Percentiles rank a stretch among this genome's conserved stretches.
Conservation (phyloP, 2,888 invertebrate genomes). For the Nephrotoma appendiculata region DNA sequence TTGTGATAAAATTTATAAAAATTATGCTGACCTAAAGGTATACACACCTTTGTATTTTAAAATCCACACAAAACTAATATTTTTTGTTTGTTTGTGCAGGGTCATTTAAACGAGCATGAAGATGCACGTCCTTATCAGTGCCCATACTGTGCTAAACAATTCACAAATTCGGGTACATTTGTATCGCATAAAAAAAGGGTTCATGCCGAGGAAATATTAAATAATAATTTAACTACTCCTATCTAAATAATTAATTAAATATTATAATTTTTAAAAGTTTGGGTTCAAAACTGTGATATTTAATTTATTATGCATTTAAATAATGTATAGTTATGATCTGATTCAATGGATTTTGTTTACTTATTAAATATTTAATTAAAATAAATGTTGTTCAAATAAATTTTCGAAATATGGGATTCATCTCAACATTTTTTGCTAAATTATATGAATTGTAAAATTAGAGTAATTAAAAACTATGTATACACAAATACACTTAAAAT, state of each 20-base stretch:
- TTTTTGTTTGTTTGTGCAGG: constrained; percentile 32
- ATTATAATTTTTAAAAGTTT: neutral
- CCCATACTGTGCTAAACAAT: constrained; percentile 55
- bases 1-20: constrained; percentile 56
- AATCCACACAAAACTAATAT: neutral
- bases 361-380: neutral
- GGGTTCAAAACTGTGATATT: neutral
- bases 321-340: neutral
- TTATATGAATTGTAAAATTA: neutral
- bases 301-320: neutral
- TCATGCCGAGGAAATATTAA: constrained; percentile 36
- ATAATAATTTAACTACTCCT: neutral
- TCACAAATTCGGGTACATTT: constrained; percentile 59
- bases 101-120: constrained; percentile 62
- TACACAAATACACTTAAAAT: neutral
- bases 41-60: constrained; percentile 2
- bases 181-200: constrained; percentile 57
- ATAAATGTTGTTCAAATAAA: neutral
- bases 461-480: neutral
- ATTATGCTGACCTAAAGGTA: constrained; percentile 60
- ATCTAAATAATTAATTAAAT: neutral
- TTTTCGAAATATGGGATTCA: neutral
- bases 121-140: constrained; percentile 58
- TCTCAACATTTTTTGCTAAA: neutral
- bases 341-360: neutral